Evolutionary conservation across 1,140 invertebrate genomes (phyloP).

Genomic region (Bombus superbus): DNA sequence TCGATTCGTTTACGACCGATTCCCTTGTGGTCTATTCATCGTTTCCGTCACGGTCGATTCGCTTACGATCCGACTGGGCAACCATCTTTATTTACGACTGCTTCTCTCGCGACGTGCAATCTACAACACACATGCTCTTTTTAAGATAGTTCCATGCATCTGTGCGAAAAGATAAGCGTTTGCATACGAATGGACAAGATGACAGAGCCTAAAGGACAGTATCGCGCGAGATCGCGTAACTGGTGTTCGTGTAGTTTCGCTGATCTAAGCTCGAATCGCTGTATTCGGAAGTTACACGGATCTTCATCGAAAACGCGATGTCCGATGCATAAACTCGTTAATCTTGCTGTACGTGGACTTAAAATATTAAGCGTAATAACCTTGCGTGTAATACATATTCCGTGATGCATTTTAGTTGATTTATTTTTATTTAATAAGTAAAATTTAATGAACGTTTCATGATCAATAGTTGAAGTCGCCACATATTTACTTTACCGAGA

Average conservation of each 20-base stretch:
- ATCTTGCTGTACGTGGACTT: not conserved
- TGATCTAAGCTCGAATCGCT: not conserved
- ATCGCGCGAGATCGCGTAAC: not conserved
- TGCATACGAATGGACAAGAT: constrained; percentile 1
- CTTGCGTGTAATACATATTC: not conserved
- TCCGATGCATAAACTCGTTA: not conserved
- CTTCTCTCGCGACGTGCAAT: too few species aligned
- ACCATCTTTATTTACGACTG: not conserved
- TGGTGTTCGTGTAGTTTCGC: not conserved
- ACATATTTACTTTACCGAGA: too few species aligned
- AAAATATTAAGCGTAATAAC: not conserved
- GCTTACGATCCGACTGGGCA: not conserved
- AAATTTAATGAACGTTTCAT: too few species aligned
- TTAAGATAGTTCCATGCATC: not conserved
- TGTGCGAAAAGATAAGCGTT: not conserved
- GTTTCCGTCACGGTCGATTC: not conserved
- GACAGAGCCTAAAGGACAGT: constrained; percentile 3
- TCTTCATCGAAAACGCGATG: not conserved
- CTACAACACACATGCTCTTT: not conserved
- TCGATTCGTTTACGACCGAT: not conserved
- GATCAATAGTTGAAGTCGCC: too few species aligned
- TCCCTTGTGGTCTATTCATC: not conserved
- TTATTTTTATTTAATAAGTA: too few species aligned
- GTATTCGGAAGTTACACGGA: not conserved
- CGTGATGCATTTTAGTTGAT: not conserved